phyloP scores from a whole-genome alignment of 2,113 vertebrate species.

The Sapayoa aenigma region DNA sequence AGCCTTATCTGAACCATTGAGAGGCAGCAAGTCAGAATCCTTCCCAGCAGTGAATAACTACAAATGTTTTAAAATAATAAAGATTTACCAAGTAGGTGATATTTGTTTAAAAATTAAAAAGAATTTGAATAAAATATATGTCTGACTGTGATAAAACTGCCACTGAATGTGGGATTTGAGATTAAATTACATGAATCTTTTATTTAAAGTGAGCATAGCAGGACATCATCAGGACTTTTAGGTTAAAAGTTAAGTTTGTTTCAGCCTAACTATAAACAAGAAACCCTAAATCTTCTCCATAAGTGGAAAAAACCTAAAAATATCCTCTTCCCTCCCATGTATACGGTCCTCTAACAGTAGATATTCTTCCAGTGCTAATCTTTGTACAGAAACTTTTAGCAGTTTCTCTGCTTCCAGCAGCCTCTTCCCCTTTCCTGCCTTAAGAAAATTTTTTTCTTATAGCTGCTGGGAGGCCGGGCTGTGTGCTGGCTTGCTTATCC shows the following conservation, averaged over 20 bases:
- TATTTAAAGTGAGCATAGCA: background rate
- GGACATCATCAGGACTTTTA: background rate
- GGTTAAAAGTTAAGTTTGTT: background rate
- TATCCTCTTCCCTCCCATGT: background rate
- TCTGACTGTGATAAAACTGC: background rate
- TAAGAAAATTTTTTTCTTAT: background rate
- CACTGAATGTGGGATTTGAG: background rate
- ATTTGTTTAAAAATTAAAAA: background rate
- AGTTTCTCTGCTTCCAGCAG: background rate
- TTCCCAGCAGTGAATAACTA: background rate
- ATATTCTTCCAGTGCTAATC: background rate
- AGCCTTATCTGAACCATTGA: background rate
- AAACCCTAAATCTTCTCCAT: background rate
- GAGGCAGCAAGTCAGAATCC: background rate
- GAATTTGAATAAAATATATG: background rate
- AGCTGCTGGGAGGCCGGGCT: background rate
- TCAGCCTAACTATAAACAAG: background rate
- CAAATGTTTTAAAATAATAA: background rate
- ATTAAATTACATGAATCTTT: background rate
- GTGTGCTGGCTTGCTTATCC: background rate
- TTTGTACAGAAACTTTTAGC: background rate
- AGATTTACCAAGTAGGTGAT: background rate
- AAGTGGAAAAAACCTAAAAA: background rate
- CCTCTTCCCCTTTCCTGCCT: background rate
- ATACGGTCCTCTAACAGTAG: background rate